These are phyloP conservation scores for Listronotus bonariensis DNA, from an alignment of 1,140 invertebrate genomes.

Conservation along the genomic window DNA sequence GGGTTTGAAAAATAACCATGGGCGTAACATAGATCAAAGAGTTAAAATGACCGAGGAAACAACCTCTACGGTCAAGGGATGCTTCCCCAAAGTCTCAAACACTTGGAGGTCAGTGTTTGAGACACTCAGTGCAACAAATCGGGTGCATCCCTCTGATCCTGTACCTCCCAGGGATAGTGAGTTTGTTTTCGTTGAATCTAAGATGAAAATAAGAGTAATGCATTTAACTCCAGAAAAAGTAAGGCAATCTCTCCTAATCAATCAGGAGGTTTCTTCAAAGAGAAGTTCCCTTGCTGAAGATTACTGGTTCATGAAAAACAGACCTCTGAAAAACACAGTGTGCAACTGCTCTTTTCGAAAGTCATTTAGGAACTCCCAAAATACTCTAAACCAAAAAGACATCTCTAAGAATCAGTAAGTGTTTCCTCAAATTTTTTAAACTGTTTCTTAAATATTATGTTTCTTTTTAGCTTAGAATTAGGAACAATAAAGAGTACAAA, in stretches of 20 bases:
- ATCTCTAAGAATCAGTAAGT: too few relatives aligned
- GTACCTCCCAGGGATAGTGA: constrained; percentile 46
- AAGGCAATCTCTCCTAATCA: constrained; percentile 30
- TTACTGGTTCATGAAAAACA: constrained; percentile 55
- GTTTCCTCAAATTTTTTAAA: constrained; percentile 3
- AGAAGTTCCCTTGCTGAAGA: constrained; percentile 51
- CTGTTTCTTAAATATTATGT: constrained; percentile 32
- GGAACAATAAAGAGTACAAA: constrained; percentile 17
- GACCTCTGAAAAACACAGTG: constrained; percentile 45
- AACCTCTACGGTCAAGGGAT: constrained; percentile 31
- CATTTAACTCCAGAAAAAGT: constrained; percentile 48
- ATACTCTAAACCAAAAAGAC: constrained; percentile 14
- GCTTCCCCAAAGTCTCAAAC: constrained; percentile 44
- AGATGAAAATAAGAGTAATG: constrained; percentile 46
- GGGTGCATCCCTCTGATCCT: constrained; percentile 47
- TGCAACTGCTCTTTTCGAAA: constrained; percentile 54
- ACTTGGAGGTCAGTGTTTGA: constrained; percentile 42
- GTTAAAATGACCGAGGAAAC: constrained; percentile 43
- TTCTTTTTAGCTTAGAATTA: constrained; percentile 14
- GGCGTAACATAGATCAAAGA: constrained; percentile 33
- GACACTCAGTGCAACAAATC: constrained; percentile 43
- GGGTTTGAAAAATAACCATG: constrained; percentile 29
- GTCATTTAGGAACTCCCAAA: constrained; percentile 46
- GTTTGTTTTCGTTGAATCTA: constrained; percentile 47
- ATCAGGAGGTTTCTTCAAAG: constrained; percentile 34